Base-by-base conservation (phyloP, 1,140 invertebrate genomes). In the Lasioglossum baleicum region DNA sequence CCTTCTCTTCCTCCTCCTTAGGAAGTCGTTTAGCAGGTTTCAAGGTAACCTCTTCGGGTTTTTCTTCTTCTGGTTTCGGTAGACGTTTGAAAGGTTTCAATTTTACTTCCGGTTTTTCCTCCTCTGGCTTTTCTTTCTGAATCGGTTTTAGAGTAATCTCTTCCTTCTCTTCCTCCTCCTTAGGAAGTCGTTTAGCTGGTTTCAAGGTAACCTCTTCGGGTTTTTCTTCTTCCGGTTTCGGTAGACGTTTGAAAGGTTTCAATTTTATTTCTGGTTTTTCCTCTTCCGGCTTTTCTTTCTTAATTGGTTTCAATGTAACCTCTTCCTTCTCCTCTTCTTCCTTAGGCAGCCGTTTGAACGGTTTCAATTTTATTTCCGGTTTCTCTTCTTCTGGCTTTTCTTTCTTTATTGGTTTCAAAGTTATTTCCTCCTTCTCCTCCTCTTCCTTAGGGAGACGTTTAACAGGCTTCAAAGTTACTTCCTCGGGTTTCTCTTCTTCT, bases 161-260 rank as follows among this genome's bases (percentile, higher is more conserved):
- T 2, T 80, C 82, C 6, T 80, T 79, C 22, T 73, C 73, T 11
- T 82, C 79, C 15, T 85, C 76, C 63, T 75, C 58, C 66, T 87
- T 88, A 61, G 93, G 91, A 51, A 85, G 85, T 5, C 90, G 87
- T 79, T 92, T 94, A 4, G 92, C 90, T 6, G 88, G 91, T 22
- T 93, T 92, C 85, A 93, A 91, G 76, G 87, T 87, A 40, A 93
- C 91, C 86, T 75, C 56, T 8, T 80, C 88, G 63, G 75, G 93
- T 1, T 90, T 88, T 60, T 93, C 89, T 31, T 92, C 88, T 60
- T 85, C 81, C 0, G 71, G 70, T 10, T 67, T 60, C 17, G 44
- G 44, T 13, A 48, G 44, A 0, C 44, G 44, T 11, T 31, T 76
- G 0, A 80, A 7, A 17, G 68, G 83, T 78, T 87, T 85, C 0